Percentiles rank a stretch among this genome's conserved stretches.
These are phyloP conservation scores for Tretioscincus oriximinensis DNA, from an alignment of 2,113 vertebrate genomes.

Conservation along the genomic window DNA sequence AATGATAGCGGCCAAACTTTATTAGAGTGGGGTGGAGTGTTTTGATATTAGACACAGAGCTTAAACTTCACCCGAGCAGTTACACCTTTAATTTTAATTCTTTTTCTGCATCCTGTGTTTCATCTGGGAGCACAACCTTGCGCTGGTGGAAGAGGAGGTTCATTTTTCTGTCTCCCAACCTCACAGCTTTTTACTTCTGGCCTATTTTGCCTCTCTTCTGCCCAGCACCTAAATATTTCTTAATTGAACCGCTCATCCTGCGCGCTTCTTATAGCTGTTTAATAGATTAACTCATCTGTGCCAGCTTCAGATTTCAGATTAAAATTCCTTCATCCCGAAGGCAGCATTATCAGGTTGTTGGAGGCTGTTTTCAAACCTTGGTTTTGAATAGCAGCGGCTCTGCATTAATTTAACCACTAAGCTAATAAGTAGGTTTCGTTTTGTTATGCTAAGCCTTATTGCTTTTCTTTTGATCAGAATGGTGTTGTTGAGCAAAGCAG, in stretches of 20 bases:
- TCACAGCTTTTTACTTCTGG: conserved; percentile 15
- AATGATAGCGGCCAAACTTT: conserved; percentile 45
- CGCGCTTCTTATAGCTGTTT: conserved; percentile 81
- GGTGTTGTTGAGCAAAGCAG: conserved; percentile 96
- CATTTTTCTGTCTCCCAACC: conserved; percentile 10
- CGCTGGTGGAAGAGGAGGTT: not conserved
- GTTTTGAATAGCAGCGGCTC: conserved; percentile 91
- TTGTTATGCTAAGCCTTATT: conserved; percentile 99
- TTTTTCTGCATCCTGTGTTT: not conserved
- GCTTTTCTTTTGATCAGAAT: conserved; percentile 99
- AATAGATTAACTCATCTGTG: conserved; percentile 87
- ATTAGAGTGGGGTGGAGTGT: not conserved
- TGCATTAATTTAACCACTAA: conserved; percentile 99
- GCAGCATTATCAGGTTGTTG: conserved; percentile 84
- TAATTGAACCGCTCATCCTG: conserved; percentile 75
- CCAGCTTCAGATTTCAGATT: conserved; percentile 84
- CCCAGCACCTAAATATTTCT: conserved; percentile 74
- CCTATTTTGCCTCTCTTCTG: conserved; percentile 30
- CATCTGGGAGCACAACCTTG: conserved; percentile 38
- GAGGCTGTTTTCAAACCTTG: conserved; percentile 92
- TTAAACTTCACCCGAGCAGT: conserved; percentile 30
- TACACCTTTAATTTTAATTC: not conserved
- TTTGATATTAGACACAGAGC: conserved; percentile 19
- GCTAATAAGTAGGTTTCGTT: conserved; percentile 99
- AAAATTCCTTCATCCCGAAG: conserved; percentile 86